Base-by-base conservation (phyloP, 2,888 invertebrate genomes). In the Sinodicranocentrus sp. region DNA sequence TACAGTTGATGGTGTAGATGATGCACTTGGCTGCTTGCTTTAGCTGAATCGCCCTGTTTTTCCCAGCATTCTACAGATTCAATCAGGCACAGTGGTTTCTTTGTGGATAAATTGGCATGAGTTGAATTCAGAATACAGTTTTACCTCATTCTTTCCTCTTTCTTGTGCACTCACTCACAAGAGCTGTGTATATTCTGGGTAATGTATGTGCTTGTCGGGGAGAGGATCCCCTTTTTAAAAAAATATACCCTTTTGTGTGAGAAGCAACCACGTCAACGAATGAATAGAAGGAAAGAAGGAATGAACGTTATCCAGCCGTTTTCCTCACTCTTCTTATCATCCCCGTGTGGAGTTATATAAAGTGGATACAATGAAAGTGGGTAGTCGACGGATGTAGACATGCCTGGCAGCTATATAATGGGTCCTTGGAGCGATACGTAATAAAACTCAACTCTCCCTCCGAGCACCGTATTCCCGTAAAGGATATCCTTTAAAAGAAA, bases 41-140 rank as follows among this genome's bases (percentile, higher is more conserved):
- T 26, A 17, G 44, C 44, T 17, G 70, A 39, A 33, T 78, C 43
- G 25, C 28, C 63, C 57, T 10, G 33, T 82, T 73, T 82, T 82
- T 48, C 39, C 39, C 33, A 75, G 48, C 70, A 82, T 76, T 82
- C 82, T 82, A 33, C 48, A 68, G 82, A 82, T 82, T 76, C 82
- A 82, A 82, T 82, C 82, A 82, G 68, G 65, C 82, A 76, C 82
- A 82, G 82, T 82, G 82, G 82, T 75, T 75, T 82, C 80, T 82
- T 75, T 82, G 82, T 75, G 75, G 82, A 63, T 82, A 82, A 82
- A 82, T 82, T 82, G 82, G 70, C 82, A 82, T 82, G 82, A 82
- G 73, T 61, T 82, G 82, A 82, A 82, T 82, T 82, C 75, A 52
- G 82, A 82, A 75, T 82, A 82, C 33, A 61, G 82, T 57, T 68